Evolutionary conservation across 2,888 invertebrate genomes (phyloP).

Genomic region (Campopleginae sp.): DNA sequence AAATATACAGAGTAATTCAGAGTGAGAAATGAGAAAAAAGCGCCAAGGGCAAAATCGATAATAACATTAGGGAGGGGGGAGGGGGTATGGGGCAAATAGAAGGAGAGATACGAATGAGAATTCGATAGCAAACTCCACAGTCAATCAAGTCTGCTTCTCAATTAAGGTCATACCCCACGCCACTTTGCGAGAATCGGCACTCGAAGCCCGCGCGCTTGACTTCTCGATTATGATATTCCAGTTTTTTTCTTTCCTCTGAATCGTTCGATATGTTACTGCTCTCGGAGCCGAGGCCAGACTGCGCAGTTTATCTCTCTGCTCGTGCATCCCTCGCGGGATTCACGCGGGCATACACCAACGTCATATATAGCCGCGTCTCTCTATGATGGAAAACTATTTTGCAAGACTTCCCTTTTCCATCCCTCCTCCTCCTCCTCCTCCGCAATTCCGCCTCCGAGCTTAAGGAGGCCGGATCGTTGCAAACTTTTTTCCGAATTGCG

Average conservation of each 20-base stretch:
- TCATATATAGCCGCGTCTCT: neutral
- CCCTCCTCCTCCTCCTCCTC: neutral
- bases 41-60: conserved; percentile 67
- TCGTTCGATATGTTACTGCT: conserved; percentile 47
- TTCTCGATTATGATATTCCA: conserved; percentile 68
- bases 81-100: neutral
- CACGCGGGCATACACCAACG: neutral
- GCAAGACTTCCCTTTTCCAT: neutral
- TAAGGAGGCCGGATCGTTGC: neutral
- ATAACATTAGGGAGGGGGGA: conserved; percentile 63
- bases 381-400: conserved; percentile 9
- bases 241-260: conserved; percentile 56
- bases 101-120: conserved; percentile 67
- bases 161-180: conserved; percentile 62
- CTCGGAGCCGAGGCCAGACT: conserved; percentile 24
- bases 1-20: conserved; percentile 14
- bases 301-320: conserved; percentile 43
- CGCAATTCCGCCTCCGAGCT: neutral
- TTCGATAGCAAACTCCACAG: conserved; percentile 69
- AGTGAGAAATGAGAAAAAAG: conserved; percentile 60
- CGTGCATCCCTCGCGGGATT: conserved; percentile 19
- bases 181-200: conserved; percentile 44
- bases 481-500: conserved; percentile 13
- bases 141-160: conserved; percentile 63
- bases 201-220: conserved; percentile 48